Evolutionary conservation across 2,113 vertebrate species (phyloP).

Genomic region (Alethe castanea): DNA sequence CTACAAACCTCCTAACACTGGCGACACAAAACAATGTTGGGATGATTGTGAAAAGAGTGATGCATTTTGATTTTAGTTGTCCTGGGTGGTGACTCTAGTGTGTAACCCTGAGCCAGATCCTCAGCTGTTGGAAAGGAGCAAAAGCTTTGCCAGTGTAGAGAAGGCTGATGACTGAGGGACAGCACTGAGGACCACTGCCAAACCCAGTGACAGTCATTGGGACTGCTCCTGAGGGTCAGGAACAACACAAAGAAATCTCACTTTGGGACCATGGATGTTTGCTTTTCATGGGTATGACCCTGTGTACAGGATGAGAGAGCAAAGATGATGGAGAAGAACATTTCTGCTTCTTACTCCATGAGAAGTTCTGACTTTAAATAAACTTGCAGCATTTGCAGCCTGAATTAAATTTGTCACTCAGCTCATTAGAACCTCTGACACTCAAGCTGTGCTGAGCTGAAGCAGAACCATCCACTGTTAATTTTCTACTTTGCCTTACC

Average conservation of each 20-base stretch:
- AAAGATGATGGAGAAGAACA: neutral
- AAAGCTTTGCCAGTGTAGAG: neutral
- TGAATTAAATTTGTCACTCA: neutral
- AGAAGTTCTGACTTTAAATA: neutral
- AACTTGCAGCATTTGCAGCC: neutral
- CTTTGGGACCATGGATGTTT: rapidly evolving
- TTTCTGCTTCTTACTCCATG: neutral
- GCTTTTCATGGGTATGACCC: neutral
- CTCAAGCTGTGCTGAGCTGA: neutral
- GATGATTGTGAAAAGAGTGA: neutral
- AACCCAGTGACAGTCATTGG: neutral
- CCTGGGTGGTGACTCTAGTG: neutral
- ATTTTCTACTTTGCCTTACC: neutral
- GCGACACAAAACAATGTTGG: neutral
- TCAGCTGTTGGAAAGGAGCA: neutral
- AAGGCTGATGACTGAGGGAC: neutral
- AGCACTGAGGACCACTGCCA: neutral
- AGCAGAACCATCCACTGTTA: neutral
- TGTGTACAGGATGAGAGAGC: neutral
- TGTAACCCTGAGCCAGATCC: neutral
- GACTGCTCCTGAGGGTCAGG: neutral
- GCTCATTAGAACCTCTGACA: neutral
- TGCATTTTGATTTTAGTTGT: neutral
- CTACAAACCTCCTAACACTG: neutral
- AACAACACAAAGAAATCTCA: neutral